Conservation (phyloP, 2,888 invertebrate genomes). For the Scaptomyza flava region DNA sequence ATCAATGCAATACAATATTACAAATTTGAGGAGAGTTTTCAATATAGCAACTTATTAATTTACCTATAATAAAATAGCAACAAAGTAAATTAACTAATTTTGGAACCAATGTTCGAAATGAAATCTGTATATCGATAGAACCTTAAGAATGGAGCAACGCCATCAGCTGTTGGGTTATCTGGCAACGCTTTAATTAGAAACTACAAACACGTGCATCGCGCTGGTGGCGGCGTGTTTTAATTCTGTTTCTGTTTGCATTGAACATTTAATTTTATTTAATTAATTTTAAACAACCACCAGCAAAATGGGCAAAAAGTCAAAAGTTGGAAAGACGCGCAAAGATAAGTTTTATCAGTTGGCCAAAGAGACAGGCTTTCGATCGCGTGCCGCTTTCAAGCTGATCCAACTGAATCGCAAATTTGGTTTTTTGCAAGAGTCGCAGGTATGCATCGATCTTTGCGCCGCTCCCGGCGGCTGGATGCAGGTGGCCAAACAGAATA, state of each 20-base stretch:
- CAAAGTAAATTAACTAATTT: not conserved
- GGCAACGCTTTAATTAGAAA: slow-evolving; percentile 39
- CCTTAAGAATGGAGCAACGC: slow-evolving; percentile 16
- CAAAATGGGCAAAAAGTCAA: slow-evolving; percentile 96
- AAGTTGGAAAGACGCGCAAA: slow-evolving; percentile 98
- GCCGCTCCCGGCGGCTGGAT: slow-evolving; percentile 99
- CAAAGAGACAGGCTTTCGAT: slow-evolving; percentile 98
- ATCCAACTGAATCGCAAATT: slow-evolving; percentile 99
- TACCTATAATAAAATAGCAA: not conserved
- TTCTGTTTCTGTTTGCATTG: slow-evolving; percentile 32
- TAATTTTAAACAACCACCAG: slow-evolving; percentile 55
- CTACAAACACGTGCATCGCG: slow-evolving; percentile 57
- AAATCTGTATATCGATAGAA: slow-evolving; percentile 2
- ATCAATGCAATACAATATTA: not conserved
- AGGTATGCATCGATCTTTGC: slow-evolving; percentile 98
- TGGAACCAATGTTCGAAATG: too few relatives aligned
- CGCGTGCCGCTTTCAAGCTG: slow-evolving; percentile 99
- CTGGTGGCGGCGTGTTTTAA: slow-evolving; percentile 40
- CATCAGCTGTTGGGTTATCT: slow-evolving; percentile 17
- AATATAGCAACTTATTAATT: too few relatives aligned
- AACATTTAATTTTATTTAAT: slow-evolving; percentile 9
- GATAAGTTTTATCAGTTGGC: slow-evolving; percentile 99
- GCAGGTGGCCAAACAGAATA: slow-evolving; percentile 98
- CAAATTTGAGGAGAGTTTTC: not conserved
- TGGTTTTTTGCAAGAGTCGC: slow-evolving; percentile 97